Base-by-base conservation (phyloP, 2,113 vertebrate species). In the Nymphicus hollandicus region DNA sequence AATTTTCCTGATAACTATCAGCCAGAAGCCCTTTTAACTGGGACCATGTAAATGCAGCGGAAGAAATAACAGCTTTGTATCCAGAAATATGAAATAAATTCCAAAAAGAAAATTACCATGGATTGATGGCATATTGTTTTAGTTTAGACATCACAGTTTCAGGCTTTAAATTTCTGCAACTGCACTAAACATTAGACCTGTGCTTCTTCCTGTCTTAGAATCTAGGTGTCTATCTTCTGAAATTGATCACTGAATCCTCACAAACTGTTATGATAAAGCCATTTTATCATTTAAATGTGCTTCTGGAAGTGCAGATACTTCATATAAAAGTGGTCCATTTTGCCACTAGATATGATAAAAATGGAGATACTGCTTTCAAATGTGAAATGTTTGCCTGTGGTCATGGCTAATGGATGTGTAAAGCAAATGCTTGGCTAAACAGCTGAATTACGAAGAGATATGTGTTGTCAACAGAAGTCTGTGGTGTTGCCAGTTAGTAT, bases 1-100 rank as follows among this genome's bases (percentile, higher is more conserved):
- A 88, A 84, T 95, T 91, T 96, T 94, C 66, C 44, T 84, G 78
- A 55, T 91, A 89, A 65, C 2, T 43, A 73, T 91, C 86, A 80
- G 6, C 6, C 39, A 79, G 20, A 76, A 72, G 5, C 7, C 4
- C 13, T 76, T 88, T 91, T 73, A 93, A n/a, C 43, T 37, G 17
- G 49, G 86, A 66, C 61, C 49, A 35, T 80, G 46, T 78, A 41
- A 52, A 46, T 91, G 80, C 78, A 83, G 43, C 58, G 44, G 14
- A 35, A 14, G 8, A 77, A 89, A 55, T 76, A 47, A 65, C 28
- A 91, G 7, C 5, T 89, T 93, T 87, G 12, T 81, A 47, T 76
- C 61, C 93, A 87, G 49, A 95, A 91, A 86, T 53, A 80, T 33
- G 37, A 94, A 92, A 74, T 68, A 82, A 9, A 20, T 88, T 81